Evolutionary conservation across 2,113 vertebrate genomes (phyloP), one percentile per base, ranked within the genome.

Genomic region (Catharus minimus): DNA sequence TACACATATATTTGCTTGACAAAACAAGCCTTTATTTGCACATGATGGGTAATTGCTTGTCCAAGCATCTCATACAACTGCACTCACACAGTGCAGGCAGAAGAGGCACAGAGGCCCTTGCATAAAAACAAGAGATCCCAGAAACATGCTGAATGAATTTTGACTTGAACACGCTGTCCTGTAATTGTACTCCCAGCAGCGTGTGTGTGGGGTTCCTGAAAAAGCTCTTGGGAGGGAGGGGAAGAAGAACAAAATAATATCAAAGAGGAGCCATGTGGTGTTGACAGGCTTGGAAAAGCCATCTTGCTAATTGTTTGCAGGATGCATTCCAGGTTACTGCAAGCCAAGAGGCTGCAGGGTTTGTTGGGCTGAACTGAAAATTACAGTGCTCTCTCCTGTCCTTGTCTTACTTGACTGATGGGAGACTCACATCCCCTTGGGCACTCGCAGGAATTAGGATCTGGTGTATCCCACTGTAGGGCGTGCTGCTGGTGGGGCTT

Each of bases 261-360:
- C 84, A 95, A 95, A 93, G 89, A 80, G 56, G 58, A 76, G n/a
- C 39, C 4, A 28, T 86, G 82, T 60, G 50, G 28, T 79, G 84
- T 66, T 89, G 74, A 93, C 53, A 3, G 18, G 52, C 49, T 80
- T 94, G 87, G 90, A 94, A 94, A 94, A 93, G 53, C 32, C 82
- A 79, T 83, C 56, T 85, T 80, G 89, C 56, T 95, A 94, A 94
- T 93, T 95, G 86, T 72, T 91, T 93, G 85, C 92, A 92, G 91
- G 52, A 88, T 72, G 44, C 92, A 80, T 93, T 95, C 85, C 92
- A 95, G 80, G 39, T 86, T 93, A 57, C 46, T 92, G 52, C 50
- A 71, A 90, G 83, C 82, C 92, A 95, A 88, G 46, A 92, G 53
- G 60, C 93, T 88, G 78, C 86, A 87, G 89, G 89, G 71, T 85